Conservation (phyloP, 2,797 vertebrate genomes). For the Fistularia commersonii region DNA sequence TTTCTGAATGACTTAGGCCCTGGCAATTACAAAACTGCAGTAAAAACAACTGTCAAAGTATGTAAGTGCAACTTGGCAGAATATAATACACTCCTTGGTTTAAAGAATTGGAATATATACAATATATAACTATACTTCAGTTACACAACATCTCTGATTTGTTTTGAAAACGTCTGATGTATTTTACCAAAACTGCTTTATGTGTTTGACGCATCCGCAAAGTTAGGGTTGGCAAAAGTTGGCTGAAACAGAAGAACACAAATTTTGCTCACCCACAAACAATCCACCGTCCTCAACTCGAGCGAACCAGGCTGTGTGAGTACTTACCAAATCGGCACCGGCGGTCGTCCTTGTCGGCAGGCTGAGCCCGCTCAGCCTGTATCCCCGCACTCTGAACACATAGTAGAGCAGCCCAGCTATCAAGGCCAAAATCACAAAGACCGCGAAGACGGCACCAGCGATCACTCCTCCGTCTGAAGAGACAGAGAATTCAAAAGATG, state of each 20-base stretch:
- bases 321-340: slow-evolving; percentile 61
- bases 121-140: slow-evolving; percentile 11
- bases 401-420: slow-evolving; percentile 63
- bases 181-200: slow-evolving; percentile 28
- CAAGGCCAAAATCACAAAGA: slow-evolving; percentile 32
- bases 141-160: slow-evolving; percentile 16
- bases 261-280: not conserved
- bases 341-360: slow-evolving; percentile 33
- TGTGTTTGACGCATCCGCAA: slow-evolving; percentile 57
- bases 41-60: too few relatives aligned
- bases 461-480: slow-evolving; percentile 42
- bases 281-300: accelerated
- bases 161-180: not conserved
- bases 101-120: slow-evolving; percentile 19
- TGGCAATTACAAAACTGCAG: too few relatives aligned
- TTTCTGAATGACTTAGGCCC: not conserved
- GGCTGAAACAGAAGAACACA: slow-evolving; percentile 62
- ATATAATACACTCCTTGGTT: not conserved
- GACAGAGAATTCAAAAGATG: not conserved
- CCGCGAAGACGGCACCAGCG: slow-evolving; percentile 51
- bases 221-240: slow-evolving; percentile 75
- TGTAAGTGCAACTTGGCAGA: not conserved
- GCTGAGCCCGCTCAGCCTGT: slow-evolving; percentile 52
- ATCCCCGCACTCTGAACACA: slow-evolving; percentile 51
- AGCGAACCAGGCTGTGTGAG: not conserved